These are phyloP conservation scores for Heliconius sara DNA, from an alignment of 2,888 invertebrate species.

Conservation along the genomic window DNA sequence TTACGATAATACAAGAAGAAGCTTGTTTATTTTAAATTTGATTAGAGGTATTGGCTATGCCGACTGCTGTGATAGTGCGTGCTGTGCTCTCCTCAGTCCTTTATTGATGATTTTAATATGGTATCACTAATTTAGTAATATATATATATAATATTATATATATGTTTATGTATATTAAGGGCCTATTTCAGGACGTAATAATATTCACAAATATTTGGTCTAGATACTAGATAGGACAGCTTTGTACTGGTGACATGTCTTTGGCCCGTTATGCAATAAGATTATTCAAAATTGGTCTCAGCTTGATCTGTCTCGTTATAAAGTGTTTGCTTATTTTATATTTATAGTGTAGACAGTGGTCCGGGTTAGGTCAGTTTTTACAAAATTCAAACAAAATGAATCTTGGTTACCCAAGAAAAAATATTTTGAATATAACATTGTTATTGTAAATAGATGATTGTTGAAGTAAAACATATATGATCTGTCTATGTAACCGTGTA, in stretches of 20 bases:
- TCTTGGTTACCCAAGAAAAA: slow-evolving; percentile 7
- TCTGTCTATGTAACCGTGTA: slow-evolving; percentile 16
- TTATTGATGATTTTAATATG: slow-evolving; percentile 48
- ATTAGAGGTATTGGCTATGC: slow-evolving; percentile 63
- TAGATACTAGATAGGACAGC: slow-evolving; percentile 56
- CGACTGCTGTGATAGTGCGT: slow-evolving; percentile 81
- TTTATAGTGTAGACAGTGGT: slow-evolving; percentile 6
- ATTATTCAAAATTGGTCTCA: slow-evolving; percentile 43
- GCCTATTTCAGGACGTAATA: slow-evolving; percentile 71
- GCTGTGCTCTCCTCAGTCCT: slow-evolving; percentile 75
- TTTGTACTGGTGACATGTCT: slow-evolving; percentile 63
- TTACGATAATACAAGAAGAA: slow-evolving; percentile 44
- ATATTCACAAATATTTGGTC: slow-evolving; percentile 56
- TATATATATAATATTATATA: slow-evolving; percentile 1
- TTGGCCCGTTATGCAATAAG: slow-evolving; percentile 46
- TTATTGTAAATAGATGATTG: slow-evolving; percentile 46
- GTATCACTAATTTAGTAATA: slow-evolving; percentile 48
- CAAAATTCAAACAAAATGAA: slow-evolving; percentile 4
- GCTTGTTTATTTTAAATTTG: slow-evolving; percentile 47
- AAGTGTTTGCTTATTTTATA: slow-evolving; percentile 30
- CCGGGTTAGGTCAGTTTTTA: slow-evolving; percentile 14
- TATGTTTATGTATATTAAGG: slow-evolving; percentile 54
- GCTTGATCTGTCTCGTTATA: slow-evolving; percentile 29
- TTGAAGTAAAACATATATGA: slow-evolving; percentile 35
- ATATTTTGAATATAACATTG: slow-evolving; percentile 38